Evolutionary conservation across 30 jellyfish, hydroid and myxozoan species (phyloP).

Genomic region (Aurelia sp.): DNA sequence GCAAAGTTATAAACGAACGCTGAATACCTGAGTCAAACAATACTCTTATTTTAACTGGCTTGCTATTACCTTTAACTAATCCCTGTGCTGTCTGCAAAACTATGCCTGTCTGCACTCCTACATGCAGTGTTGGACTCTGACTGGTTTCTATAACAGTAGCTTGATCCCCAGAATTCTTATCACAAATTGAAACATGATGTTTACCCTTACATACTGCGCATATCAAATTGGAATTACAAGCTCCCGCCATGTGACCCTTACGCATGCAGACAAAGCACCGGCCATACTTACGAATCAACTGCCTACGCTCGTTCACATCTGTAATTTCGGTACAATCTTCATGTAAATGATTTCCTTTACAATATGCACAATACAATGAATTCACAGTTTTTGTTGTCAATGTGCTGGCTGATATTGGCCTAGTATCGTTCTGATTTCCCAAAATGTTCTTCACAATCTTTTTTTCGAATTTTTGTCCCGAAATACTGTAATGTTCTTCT

Average conservation of each 20-base stretch:
- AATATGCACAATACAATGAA: not conserved
- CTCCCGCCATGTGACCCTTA: not conserved
- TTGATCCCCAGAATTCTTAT: not conserved
- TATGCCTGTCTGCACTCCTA: not conserved
- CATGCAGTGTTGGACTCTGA: constrained; percentile 10
- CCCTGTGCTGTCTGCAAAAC: constrained; percentile 25
- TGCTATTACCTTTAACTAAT: not conserved
- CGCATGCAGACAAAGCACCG: too few species aligned
- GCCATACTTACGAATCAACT: not conserved
- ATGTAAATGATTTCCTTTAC: not conserved
- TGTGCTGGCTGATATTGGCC: constrained; percentile 7
- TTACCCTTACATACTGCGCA: not conserved
- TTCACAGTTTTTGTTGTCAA: constrained; percentile 10
- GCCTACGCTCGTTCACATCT: not conserved
- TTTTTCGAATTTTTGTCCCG: too few species aligned
- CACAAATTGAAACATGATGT: not conserved
- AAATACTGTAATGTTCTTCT: too few species aligned
- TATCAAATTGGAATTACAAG: not conserved
- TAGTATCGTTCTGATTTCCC: not conserved
- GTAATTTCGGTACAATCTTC: not conserved
- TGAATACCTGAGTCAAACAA: constrained; percentile 2
- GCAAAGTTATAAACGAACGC: constrained; percentile 1
- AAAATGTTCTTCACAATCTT: too few species aligned
- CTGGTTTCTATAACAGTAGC: not conserved
- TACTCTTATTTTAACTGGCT: not conserved